Percentiles rank a stretch among this genome's conserved stretches.
phyloP scores from a whole-genome alignment of 2,888 invertebrate species.

The Drosophila stalkeri region DNA sequence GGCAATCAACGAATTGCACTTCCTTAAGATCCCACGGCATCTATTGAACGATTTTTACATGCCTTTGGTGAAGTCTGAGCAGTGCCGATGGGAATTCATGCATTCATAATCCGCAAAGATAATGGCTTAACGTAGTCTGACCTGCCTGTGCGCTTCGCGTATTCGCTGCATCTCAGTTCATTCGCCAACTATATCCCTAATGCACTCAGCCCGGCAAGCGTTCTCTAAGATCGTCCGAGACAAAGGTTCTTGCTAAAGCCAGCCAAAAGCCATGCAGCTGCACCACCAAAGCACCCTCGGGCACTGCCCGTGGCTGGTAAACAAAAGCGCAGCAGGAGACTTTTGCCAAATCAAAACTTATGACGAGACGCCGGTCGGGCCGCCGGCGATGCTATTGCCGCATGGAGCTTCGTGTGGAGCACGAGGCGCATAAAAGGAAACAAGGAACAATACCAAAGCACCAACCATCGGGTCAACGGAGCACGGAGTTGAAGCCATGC shows the following conservation, averaged over 20 bases:
- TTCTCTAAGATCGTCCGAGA: constrained; percentile 43
- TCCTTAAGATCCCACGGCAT: constrained; percentile 57
- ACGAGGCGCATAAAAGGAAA: constrained; percentile 61
- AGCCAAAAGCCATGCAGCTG: constrained; percentile 19
- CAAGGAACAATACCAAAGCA: constrained; percentile 61
- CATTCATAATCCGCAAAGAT: constrained; percentile 66
- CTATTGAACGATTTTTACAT: constrained; percentile 61
- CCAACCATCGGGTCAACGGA: not conserved
- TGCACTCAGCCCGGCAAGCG: constrained; percentile 52
- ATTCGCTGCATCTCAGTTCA: constrained; percentile 21
- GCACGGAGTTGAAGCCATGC: constrained; percentile 22
- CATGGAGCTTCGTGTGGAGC: constrained; percentile 30
- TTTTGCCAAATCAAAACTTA: constrained; percentile 70
- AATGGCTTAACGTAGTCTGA: constrained; percentile 34
- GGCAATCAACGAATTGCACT: constrained; percentile 60
- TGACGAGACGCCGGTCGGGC: constrained; percentile 40
- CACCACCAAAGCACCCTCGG: constrained; percentile 47
- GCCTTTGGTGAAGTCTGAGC: constrained; percentile 28
- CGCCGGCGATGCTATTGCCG: constrained; percentile 33
- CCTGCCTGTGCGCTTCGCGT: constrained; percentile 22
- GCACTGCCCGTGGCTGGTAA: constrained; percentile 67
- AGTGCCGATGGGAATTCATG: constrained; percentile 47
- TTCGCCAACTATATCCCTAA: constrained; percentile 32
- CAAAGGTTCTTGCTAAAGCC: constrained; percentile 44
- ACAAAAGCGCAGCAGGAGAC: constrained; percentile 75